Base-by-base conservation (phyloP, 2,888 invertebrate genomes). In the Pseudococcus jackbeardsleyi region DNA sequence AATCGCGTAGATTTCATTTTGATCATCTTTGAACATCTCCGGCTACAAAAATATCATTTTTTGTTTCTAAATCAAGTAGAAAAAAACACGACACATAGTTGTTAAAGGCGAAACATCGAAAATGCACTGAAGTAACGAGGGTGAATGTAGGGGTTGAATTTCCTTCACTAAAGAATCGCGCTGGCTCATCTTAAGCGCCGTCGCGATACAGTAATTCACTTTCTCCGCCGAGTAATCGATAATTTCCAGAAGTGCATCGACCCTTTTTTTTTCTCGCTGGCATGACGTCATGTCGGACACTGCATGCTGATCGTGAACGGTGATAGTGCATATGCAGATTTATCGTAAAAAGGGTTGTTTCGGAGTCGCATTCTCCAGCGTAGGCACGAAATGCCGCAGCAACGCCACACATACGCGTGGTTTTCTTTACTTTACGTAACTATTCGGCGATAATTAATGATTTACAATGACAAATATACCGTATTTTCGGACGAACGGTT, bases 231-330 rank as follows among this genome's bases (percentile, higher is more conserved):
- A 54, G n/a, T 15, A 85, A 85, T 85, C 85, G 64, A 85, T 85
- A 85, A 39, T 85, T 85, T 85, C 64, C 64, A 85, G 54, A 64
- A 85, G 85, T 85, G 64, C 85, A 85, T 85, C 85, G 85, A 85
- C 85, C 64, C 85, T 85, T 85, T 59, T 64, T 84, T 22, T 12
- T 48, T 9, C 33, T 9, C 33, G 19, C 42, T 77, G 15, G 54
- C 42, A 85, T 85, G 85, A 85, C 85, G 85, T 85, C 54, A 85
- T 85, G 42, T 64, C 85, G 85, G 54, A 64, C 59, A 85, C 19
- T 84, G 84, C 54, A 50, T 9, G n/a, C 15, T 26, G 26, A 48
- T 84, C 12, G 42, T 26, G 82, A 82, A 50, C 22, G 15, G 15
- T 17, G 46, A 84, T 48, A 84, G 46, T 50, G 26, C 54, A 54